These are phyloP conservation scores for Cephus spinipes DNA, from an alignment of 2,888 invertebrate species.

Conservation along the genomic window DNA sequence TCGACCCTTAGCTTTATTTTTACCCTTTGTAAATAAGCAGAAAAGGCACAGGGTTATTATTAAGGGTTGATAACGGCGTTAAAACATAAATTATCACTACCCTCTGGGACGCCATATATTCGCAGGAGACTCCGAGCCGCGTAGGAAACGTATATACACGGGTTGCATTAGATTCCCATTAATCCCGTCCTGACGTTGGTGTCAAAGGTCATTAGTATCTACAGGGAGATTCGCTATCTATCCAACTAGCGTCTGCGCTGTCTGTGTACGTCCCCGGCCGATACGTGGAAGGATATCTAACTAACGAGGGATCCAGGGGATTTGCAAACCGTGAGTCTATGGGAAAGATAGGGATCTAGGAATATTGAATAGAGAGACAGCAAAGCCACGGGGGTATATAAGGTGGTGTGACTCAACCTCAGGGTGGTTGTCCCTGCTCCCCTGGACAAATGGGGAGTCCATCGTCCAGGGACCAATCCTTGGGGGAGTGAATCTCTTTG, in stretches of 20 bases:
- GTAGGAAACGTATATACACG: not conserved
- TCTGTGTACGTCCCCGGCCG: not conserved
- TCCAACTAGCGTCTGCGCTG: not conserved
- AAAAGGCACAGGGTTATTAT: not conserved
- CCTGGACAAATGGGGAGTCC: conserved; percentile 23
- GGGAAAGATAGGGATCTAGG: conserved; percentile 24
- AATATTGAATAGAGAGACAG: conserved; percentile 33
- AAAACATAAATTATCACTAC: not conserved
- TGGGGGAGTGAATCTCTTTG: conserved; percentile 22
- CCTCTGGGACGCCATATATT: not conserved
- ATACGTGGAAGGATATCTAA: not conserved
- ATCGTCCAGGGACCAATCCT: not conserved
- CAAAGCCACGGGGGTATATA: conserved; percentile 25
- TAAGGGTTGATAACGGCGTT: not conserved
- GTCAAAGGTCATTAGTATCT: not conserved
- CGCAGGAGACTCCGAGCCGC: not conserved
- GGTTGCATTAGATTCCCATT: not conserved
- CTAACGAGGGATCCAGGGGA: conserved; percentile 4
- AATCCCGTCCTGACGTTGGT: not conserved
- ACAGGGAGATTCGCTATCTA: not conserved
- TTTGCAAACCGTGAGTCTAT: not conserved
- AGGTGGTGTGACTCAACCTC: conserved; percentile 19
- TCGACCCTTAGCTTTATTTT: not conserved
- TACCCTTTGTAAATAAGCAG: not conserved
- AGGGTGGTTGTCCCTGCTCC: conserved; percentile 26